A percentile compares a stretch with the other conserved stretches of the same genome.
Conservation (phyloP, 2,888 invertebrate genomes). For the Pocota personata region DNA sequence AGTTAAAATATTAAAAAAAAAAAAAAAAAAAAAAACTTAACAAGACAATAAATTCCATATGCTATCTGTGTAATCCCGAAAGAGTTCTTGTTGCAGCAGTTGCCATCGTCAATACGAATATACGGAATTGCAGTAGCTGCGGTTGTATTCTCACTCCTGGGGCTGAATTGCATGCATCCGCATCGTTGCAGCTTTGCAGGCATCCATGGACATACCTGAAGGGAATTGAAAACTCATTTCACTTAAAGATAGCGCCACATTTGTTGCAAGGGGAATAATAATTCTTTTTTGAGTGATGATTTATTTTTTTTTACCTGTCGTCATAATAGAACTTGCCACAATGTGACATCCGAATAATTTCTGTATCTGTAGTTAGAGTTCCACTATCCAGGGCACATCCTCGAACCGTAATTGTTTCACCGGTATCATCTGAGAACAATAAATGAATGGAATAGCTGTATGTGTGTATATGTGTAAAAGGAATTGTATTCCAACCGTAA, state of each 20-base stretch:
- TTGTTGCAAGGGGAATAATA: neutral
- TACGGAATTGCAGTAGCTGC: constrained; percentile 58
- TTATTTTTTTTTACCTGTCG: constrained; percentile 85
- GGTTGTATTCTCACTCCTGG: constrained; percentile 62
- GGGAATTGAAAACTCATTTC: constrained; percentile 59
- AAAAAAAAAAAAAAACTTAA: constrained; percentile 25
- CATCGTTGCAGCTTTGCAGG: constrained; percentile 96
- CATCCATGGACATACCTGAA: constrained; percentile 94
- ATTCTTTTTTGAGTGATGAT: neutral
- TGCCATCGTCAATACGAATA: constrained; percentile 61
- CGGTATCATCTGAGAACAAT: constrained; percentile 87
- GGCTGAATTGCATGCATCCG: constrained; percentile 92
- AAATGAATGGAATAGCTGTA: neutral
- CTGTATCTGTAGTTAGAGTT: constrained; percentile 97
- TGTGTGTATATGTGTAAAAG: constrained; percentile 71
- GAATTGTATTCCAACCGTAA: constrained; percentile 87
- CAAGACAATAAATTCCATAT: constrained; percentile 48
- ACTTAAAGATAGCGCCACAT: constrained; percentile 30
- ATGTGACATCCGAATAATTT: constrained; percentile 98
- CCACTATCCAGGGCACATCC: constrained; percentile 98
- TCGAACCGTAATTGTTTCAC: constrained; percentile 92
- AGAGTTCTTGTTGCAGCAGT: constrained; percentile 45
- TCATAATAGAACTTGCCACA: constrained; percentile 97
- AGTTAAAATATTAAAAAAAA: constrained; percentile 29
- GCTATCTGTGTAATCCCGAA: constrained; percentile 67